Conservation (phyloP, 2,113 vertebrate genomes). For the Ascaphus truei region DNA sequence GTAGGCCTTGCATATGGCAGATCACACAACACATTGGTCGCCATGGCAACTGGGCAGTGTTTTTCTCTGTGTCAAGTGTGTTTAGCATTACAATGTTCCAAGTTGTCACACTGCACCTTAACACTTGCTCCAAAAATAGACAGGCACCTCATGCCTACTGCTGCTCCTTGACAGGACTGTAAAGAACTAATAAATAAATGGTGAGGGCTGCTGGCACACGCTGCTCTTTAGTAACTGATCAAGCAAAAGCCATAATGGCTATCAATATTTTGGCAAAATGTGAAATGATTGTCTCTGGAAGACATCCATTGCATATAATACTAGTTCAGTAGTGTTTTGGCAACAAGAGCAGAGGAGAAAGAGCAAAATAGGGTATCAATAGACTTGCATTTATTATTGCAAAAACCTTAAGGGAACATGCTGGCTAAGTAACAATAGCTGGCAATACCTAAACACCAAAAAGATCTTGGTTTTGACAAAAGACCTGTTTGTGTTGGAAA, state of each 20-base stretch:
- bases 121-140: not conserved
- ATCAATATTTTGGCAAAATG: constrained; percentile 5
- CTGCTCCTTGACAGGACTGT: not conserved
- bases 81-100: not conserved
- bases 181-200: not conserved
- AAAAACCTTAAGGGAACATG: constrained; percentile 5
- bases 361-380: not conserved
- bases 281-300: constrained; percentile 6
- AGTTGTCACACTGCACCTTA: not conserved
- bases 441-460: not conserved
- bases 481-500: not conserved
- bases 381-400: not conserved
- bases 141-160: not conserved
- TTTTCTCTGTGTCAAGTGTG: not conserved
- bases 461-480: not conserved
- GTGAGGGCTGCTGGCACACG: not conserved
- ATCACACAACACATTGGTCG: not conserved
- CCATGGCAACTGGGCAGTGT: not conserved
- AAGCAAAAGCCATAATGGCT: not conserved
- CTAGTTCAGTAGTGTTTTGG: constrained; percentile 2
- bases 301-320: not conserved
- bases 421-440: not conserved
- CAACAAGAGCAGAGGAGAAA: not conserved
- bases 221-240: not conserved
- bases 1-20: too few species aligned